Percentiles rank a stretch among this genome's conserved stretches.
Conservation (phyloP, 2,888 invertebrate species). For the Thera obeliscata region DNA sequence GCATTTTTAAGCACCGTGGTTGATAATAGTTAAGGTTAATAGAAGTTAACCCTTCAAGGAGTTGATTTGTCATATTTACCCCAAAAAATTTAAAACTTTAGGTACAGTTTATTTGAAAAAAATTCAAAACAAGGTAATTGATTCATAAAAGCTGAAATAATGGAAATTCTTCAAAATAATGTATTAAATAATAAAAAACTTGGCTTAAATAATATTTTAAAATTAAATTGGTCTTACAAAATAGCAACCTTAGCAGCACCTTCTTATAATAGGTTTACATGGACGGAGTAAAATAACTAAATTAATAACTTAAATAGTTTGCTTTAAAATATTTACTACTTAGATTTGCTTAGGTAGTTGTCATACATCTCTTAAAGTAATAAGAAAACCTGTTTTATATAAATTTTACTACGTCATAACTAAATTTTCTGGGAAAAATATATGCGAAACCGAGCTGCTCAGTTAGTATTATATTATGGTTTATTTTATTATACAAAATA, state of each 20-base stretch:
- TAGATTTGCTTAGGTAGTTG: too few species aligned
- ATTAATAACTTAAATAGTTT: neutral
- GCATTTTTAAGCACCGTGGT: neutral
- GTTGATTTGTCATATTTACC: neutral
- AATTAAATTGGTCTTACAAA: constrained; percentile 5
- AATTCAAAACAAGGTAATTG: neutral
- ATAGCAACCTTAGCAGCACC: constrained; percentile 2
- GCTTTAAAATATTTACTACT: too few species aligned
- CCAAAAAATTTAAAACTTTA: neutral
- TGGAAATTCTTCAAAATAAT: neutral
- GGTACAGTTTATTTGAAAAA: neutral
- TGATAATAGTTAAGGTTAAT: too few species aligned
- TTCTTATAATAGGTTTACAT: neutral
- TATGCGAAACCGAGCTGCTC: too few species aligned
- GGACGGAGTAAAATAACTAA: constrained; percentile 13
- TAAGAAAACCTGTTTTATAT: too few species aligned
- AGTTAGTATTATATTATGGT: too few species aligned
- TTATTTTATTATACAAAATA: too few species aligned
- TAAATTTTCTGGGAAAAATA: too few species aligned
- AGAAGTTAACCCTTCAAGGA: neutral
- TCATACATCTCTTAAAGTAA: too few species aligned
- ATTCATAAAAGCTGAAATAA: neutral
- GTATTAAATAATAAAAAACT: neutral
- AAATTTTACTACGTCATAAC: too few species aligned
- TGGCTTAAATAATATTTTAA: neutral